Evolutionary conservation across 2,113 vertebrate genomes (phyloP).

Genomic region (Syrrhaptes paradoxus): DNA sequence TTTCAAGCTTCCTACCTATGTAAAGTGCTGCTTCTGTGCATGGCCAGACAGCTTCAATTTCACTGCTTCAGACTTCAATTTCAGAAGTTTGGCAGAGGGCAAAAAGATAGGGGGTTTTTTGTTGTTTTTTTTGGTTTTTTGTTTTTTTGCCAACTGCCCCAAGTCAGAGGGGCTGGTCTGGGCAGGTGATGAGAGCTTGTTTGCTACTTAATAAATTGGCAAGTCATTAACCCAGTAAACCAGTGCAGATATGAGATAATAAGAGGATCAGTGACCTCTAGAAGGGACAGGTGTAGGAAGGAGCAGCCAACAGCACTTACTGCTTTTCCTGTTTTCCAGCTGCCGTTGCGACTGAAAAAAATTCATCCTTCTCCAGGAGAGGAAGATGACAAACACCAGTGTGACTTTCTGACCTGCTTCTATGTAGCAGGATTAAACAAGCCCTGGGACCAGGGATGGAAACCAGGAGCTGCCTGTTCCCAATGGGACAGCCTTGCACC

Average conservation of each 20-base stretch:
- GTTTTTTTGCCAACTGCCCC: not conserved
- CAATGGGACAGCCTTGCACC: not conserved
- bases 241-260: not conserved
- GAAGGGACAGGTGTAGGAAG: not conserved
- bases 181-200: not conserved
- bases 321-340: slow-evolving; percentile 25
- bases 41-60: not conserved
- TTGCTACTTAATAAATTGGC: not conserved
- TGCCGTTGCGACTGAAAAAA: not conserved
- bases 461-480: not conserved
- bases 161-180: not conserved
- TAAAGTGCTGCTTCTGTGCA: not conserved
- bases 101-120: not conserved
- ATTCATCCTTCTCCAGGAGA: not conserved
- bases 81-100: not conserved
- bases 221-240: not conserved
- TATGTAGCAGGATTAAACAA: not conserved
- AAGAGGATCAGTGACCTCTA: not conserved
- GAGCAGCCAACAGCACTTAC: not conserved
- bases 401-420: not conserved
- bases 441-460: not conserved
- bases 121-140: not conserved
- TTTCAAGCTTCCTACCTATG: not conserved
- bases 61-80: not conserved
- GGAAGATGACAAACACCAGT: not conserved